Base-by-base conservation (phyloP, 1,140 invertebrate genomes). In the Euura lappo region DNA sequence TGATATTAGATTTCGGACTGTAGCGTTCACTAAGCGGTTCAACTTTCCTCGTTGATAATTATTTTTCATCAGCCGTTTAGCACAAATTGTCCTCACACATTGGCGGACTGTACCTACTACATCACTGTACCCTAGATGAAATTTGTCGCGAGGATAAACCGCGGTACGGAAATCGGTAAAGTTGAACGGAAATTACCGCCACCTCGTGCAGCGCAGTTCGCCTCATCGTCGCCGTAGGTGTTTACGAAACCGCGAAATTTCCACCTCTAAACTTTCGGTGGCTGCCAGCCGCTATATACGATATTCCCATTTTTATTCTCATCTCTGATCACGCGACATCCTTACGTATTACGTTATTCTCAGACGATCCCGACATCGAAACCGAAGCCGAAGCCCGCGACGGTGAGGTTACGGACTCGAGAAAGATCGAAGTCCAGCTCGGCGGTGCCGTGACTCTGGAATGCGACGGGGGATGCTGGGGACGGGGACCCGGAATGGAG, bases 381-480 rank as follows among this genome's bases (percentile, higher is more conserved):
- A 88, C 84, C 11, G 85, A 86, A 74, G 84, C 85, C 11, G 86
- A 86, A 66, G 85, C 84, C n/a, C 73, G 86, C 65, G 88, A 87
- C 71, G 88, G 87, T 2, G 87, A 88, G 67, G 80, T 86, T 11
- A 88, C 91, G 51, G 91, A 92, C 72, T 87, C 90, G 8, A 86
- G 88, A 13, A 91, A 93, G 80, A 88, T 94, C 75, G 94, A 96
- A 78, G 94, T 96, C 10, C 93, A 93, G 65, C 89, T 96, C 28
- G 95, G 95, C 44, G 95, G 94, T 7, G 94, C 94, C 60, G 94
- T 96, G 3, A 94, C 94, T 69, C 88, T 96, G 11, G 93, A 95
- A 77, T 96, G 95, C 86, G 94, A 94, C 68, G 93, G 87, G 2
- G 88, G 88, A 13, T 90, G 89, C 84, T 88, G 92, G 92, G 79